Base-by-base conservation (phyloP, 2,797 vertebrate genomes). In the Pipistrellus nathusii region DNA sequence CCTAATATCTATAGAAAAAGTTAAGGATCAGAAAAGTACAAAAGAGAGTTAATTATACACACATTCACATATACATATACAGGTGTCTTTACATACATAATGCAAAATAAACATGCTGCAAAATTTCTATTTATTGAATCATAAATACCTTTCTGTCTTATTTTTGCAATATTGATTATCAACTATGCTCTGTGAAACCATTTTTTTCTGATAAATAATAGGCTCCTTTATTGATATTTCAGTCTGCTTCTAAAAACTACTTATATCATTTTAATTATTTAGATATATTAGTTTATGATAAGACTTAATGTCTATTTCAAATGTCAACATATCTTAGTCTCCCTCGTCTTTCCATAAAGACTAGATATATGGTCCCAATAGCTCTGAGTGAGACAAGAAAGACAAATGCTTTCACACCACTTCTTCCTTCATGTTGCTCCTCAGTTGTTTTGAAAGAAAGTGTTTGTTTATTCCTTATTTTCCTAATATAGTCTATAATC, bases 261-360 rank as follows among this genome's bases (percentile, higher is more conserved):
- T 46, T 77, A 17, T 44, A 30, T 88, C 32, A 81, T 41, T 82
- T 89, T 84, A 15, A 81, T 88, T 85, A 95, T 21, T 68, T 57
- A 59, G 13, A 35, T 4, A 30, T n/a, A 66, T 83, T 90, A 44
- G 20, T 30, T 81, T 35, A 88, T 71, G 20, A 1, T 55, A 86
- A 41, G 3, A 27, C 3, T 78, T 57, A 82, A 41, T 35, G 9
- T 20, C 11, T 88, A 2, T 62, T 55, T 44, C 44, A 91, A 89
- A 82, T 68, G 2, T 68, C 48, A 88, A 17, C 5, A 27, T 64
- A 35, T 80, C 53, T 64, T 85, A 76, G 32, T 69, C 11, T 72
- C 18, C 68, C 21, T 59, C 25, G 46, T 85, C 62, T 71, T 85
- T 5, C 13, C 30, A 44, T 18, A 72, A 44, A 53, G 7, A 12